phyloP scores from a whole-genome alignment of 2,888 invertebrate species.

The Volucella zonaria region DNA sequence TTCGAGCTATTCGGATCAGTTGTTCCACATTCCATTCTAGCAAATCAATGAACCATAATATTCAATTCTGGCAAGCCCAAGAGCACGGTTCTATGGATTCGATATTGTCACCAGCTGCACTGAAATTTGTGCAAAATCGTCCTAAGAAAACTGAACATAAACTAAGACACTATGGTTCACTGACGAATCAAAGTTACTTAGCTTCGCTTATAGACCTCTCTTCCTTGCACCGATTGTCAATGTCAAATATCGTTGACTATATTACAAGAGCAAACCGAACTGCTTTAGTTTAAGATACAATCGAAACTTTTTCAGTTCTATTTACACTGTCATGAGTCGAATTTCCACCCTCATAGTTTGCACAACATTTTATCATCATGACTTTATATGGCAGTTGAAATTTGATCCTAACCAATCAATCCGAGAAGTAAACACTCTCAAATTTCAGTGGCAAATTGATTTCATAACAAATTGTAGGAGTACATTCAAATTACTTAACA shows the following conservation, averaged over 20 bases:
- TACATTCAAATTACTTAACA: not conserved
- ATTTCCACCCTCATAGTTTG: constrained; percentile 8
- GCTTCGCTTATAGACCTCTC: too few species aligned
- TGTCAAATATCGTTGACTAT: not conserved
- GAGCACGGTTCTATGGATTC: too few species aligned
- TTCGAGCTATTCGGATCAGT: too few species aligned
- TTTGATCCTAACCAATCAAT: constrained; percentile 1
- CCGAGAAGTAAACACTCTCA: not conserved
- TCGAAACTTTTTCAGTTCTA: constrained; percentile 39
- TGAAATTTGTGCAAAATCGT: too few species aligned
- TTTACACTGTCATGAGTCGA: constrained; percentile 12
- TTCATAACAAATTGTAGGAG: constrained; percentile 1
- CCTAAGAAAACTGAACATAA: too few species aligned
- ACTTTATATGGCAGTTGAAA: not conserved
- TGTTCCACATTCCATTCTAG: too few species aligned
- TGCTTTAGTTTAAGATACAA: not conserved
- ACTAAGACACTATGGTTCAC: too few species aligned
- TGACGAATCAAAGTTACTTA: too few species aligned
- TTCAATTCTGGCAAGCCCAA: too few species aligned
- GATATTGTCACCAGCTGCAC: too few species aligned
- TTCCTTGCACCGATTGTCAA: not conserved
- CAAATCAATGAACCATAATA: too few species aligned
- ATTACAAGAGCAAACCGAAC: not conserved
- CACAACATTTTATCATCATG: not conserved
- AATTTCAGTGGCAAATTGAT: constrained; percentile 21